Percentiles rank a stretch among this genome's conserved stretches.
These are phyloP conservation scores for Drosophila gaucha DNA, from an alignment of 2,888 invertebrate genomes.

Conservation along the genomic window DNA sequence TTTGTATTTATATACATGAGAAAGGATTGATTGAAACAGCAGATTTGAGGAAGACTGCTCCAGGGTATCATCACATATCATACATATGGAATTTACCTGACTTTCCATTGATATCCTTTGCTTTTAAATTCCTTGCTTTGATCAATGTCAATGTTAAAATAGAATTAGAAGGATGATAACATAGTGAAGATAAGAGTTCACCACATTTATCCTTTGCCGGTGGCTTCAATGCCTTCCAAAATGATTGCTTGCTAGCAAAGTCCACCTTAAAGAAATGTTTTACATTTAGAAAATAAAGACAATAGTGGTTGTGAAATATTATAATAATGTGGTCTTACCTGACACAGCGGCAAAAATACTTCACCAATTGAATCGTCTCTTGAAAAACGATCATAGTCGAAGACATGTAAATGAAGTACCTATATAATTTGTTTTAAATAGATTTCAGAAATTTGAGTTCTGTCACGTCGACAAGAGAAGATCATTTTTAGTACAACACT, in stretches of 20 bases:
- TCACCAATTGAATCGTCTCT: constrained; percentile 97
- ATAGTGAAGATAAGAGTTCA: constrained; percentile 95
- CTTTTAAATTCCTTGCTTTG: constrained; percentile 97
- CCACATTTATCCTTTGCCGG: constrained; percentile 97
- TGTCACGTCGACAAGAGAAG: no score
- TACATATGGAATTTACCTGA: constrained; percentile 88
- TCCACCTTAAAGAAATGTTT: constrained; percentile 84
- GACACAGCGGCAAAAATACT: constrained; percentile 95
- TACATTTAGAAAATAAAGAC: background rate
- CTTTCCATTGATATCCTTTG: constrained; percentile 98
- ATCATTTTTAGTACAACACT: constrained; percentile 32
- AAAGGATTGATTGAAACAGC: no score
- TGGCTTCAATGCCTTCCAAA: constrained; percentile 96
- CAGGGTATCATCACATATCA: no score
- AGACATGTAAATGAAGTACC: constrained; percentile 95
- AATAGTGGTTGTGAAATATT: no score
- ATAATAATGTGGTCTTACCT: constrained; percentile 86
- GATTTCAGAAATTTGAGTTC: no score
- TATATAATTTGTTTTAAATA: constrained; percentile 56
- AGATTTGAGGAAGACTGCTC: no score
- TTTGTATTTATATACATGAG: no score
- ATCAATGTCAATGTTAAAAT: constrained; percentile 95
- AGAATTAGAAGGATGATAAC: constrained; percentile 98
- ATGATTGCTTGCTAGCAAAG: constrained; percentile 95
- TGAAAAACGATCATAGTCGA: constrained; percentile 97